Conservation (phyloP, 2,888 invertebrate genomes). For the Coelogynopora nodosa region DNA sequence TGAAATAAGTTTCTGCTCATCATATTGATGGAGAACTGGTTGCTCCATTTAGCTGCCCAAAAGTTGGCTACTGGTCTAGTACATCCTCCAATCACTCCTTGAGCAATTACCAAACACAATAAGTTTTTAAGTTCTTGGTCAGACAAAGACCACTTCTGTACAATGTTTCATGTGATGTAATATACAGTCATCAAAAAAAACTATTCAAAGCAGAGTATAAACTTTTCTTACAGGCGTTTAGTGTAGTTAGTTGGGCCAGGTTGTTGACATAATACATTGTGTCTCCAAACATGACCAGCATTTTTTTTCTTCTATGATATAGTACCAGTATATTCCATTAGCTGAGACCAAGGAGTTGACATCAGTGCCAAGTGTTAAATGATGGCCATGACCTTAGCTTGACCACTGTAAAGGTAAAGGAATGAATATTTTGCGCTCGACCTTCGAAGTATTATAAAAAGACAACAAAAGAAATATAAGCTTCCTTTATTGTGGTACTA, state of each 20-base stretch:
- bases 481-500: too few species aligned
- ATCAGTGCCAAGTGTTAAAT: background rate
- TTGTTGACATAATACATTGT: background rate
- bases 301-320: background rate
- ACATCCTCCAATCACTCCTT: conserved; percentile 4
- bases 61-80: conserved; percentile 3
- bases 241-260: background rate
- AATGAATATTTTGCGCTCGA: too few species aligned
- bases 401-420: too few species aligned
- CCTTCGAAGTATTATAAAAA: too few species aligned
- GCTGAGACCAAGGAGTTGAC: background rate
- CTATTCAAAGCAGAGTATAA: background rate
- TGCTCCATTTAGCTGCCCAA: too few species aligned
- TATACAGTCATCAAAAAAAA: background rate
- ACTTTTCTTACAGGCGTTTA: background rate
- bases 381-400: too few species aligned
- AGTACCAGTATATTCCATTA: background rate
- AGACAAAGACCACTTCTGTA: conserved; percentile 27
- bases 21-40: conserved; percentile 7
- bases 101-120: background rate
- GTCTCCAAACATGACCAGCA: background rate
- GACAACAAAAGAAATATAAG: too few species aligned
- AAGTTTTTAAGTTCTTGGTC: conserved; percentile 24
- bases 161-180: conserved; percentile 24
- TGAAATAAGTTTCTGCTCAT: background rate